A percentile compares a stretch with the other conserved stretches of the same genome.
These are phyloP conservation scores for Cheilosia soror DNA, from an alignment of 2,888 invertebrate genomes.

Conservation along the genomic window DNA sequence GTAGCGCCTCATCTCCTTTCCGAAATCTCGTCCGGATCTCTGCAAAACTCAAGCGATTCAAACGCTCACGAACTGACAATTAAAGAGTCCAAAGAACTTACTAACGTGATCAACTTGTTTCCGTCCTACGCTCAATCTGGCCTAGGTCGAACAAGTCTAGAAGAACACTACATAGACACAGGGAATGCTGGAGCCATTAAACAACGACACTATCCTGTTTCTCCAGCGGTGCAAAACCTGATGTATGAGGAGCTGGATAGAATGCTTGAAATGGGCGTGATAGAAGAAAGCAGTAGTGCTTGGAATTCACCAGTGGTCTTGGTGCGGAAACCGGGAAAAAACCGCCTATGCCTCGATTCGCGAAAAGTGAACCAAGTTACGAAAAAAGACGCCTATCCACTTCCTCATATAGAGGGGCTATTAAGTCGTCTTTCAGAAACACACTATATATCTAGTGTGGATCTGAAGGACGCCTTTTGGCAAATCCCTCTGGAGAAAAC, in stretches of 20 bases:
- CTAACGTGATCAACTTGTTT: not conserved
- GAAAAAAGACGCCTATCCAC: too few species aligned
- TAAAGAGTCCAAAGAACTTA: not conserved
- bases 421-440: conserved; percentile 33
- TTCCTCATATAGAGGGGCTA: too few species aligned
- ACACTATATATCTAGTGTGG: conserved; percentile 3
- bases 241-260: too few species aligned
- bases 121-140: conserved; percentile 2
- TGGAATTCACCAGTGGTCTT: too few species aligned
- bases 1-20: conserved; percentile 22
- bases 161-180: conserved; percentile 38
- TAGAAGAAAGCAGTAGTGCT: too few species aligned
- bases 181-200: conserved; percentile 19
- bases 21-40: not conserved
- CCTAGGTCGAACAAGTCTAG: conserved; percentile 39
- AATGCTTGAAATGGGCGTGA: too few species aligned
- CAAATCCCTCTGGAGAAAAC: conserved; percentile 22
- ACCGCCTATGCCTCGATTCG: too few species aligned
- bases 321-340: too few species aligned
- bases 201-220: conserved; percentile 56
- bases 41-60: not conserved
- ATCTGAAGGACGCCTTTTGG: conserved; percentile 11
- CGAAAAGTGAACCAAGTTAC: too few species aligned
- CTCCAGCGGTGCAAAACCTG: conserved; percentile 41
- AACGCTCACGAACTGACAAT: not conserved